Conservation (phyloP, 1,140 invertebrate genomes). For the Drosophila nikananu region DNA sequence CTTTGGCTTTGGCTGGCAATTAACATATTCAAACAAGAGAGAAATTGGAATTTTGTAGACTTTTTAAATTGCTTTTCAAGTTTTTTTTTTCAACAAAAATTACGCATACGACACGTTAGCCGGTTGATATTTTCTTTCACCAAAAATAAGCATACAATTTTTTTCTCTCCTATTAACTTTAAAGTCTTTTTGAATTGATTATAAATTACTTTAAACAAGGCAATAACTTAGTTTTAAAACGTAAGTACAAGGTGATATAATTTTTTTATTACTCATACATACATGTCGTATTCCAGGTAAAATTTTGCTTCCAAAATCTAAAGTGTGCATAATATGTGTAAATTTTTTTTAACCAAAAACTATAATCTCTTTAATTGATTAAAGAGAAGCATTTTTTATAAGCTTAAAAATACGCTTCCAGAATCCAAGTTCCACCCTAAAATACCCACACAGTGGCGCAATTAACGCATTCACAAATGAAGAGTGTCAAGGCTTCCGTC, state of each 20-base stretch:
- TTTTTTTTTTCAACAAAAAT: background rate
- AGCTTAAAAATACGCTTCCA: background rate
- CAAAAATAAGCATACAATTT: background rate
- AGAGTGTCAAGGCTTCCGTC: constrained; percentile 79
- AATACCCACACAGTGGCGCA: constrained; percentile 47
- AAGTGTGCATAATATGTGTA: too few species aligned
- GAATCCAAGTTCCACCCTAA: constrained; percentile 18
- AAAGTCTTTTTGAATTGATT: background rate
- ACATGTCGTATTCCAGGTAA: background rate
- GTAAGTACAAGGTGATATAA: background rate
- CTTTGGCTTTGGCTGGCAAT: constrained; percentile 16
- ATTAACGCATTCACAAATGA: constrained; percentile 84
- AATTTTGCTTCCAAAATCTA: background rate
- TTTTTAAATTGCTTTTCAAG: constrained; percentile 4
- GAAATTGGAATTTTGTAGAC: background rate
- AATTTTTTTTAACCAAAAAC: background rate
- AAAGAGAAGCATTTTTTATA: background rate
- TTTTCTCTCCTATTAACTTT: background rate
- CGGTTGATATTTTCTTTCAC: background rate
- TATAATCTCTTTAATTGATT: background rate
- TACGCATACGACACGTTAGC: constrained; percentile 4
- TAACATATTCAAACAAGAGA: constrained; percentile 18
- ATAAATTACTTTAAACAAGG: background rate
- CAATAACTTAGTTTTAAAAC: background rate
- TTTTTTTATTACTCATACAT: too few species aligned